Conservation (phyloP, 2,888 invertebrate genomes). For the Autographa gamma region DNA sequence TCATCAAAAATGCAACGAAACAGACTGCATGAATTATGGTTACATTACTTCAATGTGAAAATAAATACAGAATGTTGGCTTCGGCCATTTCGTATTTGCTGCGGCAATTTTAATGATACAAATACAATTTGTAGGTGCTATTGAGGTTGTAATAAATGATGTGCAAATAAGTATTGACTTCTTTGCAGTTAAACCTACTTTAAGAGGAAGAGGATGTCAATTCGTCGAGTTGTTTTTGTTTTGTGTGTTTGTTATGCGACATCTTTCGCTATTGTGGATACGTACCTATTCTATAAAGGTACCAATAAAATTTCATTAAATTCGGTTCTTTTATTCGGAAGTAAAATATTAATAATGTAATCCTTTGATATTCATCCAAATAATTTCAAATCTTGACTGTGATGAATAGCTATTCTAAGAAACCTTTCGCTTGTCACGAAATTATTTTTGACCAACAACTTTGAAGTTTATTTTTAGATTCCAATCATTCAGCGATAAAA, state of each 20-base stretch:
- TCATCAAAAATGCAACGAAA: constrained; percentile 76
- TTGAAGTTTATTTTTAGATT: constrained; percentile 8
- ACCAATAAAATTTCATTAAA: too few species aligned
- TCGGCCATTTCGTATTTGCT: constrained; percentile 42
- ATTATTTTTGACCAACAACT: background rate
- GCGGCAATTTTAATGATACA: constrained; percentile 31
- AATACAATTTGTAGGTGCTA: constrained; percentile 24
- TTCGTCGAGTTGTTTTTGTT: too few species aligned
- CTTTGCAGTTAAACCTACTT: background rate
- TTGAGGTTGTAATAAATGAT: background rate
- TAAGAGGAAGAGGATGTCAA: too few species aligned
- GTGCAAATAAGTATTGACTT: background rate
- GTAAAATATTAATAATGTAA: background rate
- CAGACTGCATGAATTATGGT: constrained; percentile 70
- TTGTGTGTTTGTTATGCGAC: too few species aligned
- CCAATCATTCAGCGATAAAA: background rate
- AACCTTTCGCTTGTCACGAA: constrained; percentile 4
- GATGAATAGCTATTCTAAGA: background rate
- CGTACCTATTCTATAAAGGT: too few species aligned
- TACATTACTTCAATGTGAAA: constrained; percentile 62
- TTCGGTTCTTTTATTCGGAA: too few species aligned
- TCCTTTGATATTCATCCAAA: background rate
- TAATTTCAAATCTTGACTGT: background rate
- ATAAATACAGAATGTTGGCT: constrained; percentile 62
- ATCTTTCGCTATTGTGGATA: too few species aligned